Conservation (phyloP, 2,888 invertebrate genomes). For the Micoletzkya japonica region DNA sequence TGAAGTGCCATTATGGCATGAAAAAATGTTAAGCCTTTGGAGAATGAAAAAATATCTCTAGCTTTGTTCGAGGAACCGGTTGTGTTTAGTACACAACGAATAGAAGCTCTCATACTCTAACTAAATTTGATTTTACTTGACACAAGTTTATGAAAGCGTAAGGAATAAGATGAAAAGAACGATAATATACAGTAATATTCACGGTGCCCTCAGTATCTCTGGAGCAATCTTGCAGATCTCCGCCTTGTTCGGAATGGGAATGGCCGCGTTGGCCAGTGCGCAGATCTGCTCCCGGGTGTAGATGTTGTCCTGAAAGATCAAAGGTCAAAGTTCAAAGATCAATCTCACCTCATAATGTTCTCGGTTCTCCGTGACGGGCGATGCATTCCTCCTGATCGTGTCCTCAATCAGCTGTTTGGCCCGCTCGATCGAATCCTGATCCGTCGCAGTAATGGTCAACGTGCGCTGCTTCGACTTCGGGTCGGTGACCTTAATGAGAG, state of each 20-base stretch:
- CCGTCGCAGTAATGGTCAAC: constrained; percentile 91
- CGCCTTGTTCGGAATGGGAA: neutral
- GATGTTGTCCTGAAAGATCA: constrained; percentile 3
- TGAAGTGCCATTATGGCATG: too few relatives aligned
- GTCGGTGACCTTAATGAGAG: constrained; percentile 71
- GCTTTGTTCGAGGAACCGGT: too few relatives aligned
- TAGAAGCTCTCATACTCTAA: too few relatives aligned
- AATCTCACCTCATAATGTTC: neutral
- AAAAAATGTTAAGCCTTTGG: too few relatives aligned
- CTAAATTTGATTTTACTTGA: too few relatives aligned
- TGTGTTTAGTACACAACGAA: too few relatives aligned
- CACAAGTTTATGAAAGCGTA: too few relatives aligned
- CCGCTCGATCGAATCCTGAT: constrained; percentile 86
- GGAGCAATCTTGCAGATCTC: constrained; percentile 15
- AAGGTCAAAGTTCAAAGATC: neutral
- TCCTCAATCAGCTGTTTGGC: constrained; percentile 92
- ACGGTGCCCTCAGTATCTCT: neutral
- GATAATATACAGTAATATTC: neutral
- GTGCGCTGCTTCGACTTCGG: constrained; percentile 90
- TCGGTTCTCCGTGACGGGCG: constrained; percentile 64
- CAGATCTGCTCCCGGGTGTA: constrained; percentile 15
- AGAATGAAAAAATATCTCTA: too few relatives aligned
- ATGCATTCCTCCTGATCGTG: constrained; percentile 90
- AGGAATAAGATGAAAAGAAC: too few relatives aligned
- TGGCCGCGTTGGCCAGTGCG: neutral